Conservation (phyloP, 2,113 vertebrate species). For the Alethe diademata region DNA sequence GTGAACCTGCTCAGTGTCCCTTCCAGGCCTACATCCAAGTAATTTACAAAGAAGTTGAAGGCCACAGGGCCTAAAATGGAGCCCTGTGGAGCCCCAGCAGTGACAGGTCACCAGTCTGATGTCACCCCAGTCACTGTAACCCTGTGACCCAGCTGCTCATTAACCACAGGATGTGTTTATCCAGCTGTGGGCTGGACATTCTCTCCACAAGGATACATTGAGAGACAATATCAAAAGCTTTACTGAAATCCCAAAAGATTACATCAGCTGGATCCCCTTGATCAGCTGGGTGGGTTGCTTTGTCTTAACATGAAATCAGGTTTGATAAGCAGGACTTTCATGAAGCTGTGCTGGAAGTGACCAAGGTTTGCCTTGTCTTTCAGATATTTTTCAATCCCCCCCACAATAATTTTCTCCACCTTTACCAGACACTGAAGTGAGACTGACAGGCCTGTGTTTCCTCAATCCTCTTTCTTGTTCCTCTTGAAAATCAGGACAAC, state of each 20-base stretch:
- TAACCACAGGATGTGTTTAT: background rate
- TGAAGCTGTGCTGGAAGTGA: background rate
- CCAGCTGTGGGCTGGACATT: too few species aligned
- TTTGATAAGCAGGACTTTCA: background rate
- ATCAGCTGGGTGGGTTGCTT: rapidly evolving
- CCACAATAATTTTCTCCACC: background rate
- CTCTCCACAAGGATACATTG: too few species aligned
- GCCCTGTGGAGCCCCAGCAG: background rate
- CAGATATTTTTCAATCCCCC: background rate
- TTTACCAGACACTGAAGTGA: background rate
- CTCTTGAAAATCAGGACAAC: rapidly evolving
- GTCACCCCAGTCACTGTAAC: background rate
- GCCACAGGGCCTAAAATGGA: background rate
- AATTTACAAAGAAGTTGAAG: background rate
- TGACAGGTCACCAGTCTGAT: background rate
- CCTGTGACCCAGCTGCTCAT: background rate
- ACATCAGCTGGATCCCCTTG: background rate
- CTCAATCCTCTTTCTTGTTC: rapidly evolving
- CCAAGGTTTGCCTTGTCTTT: background rate
- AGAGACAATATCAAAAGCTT: background rate
- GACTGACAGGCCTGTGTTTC: background rate
- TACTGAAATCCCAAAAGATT: background rate
- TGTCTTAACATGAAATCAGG: background rate
- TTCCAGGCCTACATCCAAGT: background rate
- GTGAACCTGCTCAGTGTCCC: too few species aligned